Evolutionary conservation across 2,113 vertebrate genomes (phyloP).

Genomic region (Spheniscus mendiculus): DNA sequence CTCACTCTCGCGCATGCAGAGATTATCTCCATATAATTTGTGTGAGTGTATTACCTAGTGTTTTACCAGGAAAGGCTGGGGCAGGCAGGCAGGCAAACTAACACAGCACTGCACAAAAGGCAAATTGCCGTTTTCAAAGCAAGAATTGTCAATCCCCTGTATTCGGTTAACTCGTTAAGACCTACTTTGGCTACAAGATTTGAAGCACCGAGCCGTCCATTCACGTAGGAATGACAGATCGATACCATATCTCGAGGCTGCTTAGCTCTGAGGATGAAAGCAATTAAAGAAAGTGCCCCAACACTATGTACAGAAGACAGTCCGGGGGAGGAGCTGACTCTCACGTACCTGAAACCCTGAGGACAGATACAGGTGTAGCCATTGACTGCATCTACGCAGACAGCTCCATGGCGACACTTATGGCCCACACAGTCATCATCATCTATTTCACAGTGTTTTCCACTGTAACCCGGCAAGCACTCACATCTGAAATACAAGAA

Average conservation of each 20-base stretch:
- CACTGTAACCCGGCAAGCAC: conserved; percentile 91
- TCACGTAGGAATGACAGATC: rapidly evolving
- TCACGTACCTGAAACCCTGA: conserved; percentile 93
- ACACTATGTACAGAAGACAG: background rate
- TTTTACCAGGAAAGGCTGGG: background rate
- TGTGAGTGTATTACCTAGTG: background rate
- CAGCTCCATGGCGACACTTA: conserved; percentile 91
- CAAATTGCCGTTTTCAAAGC: background rate
- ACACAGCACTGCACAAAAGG: background rate
- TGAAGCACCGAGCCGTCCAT: background rate
- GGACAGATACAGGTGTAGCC: conserved; percentile 94
- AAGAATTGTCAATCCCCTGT: background rate
- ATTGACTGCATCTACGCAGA: conserved; percentile 90
- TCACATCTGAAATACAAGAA: conserved; percentile 83
- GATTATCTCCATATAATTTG: background rate
- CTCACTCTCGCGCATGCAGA: background rate
- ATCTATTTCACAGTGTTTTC: conserved; percentile 89
- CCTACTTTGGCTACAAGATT: background rate
- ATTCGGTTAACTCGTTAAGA: background rate
- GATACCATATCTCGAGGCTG: background rate
- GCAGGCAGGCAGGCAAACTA: background rate
- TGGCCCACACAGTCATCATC: conserved; percentile 90
- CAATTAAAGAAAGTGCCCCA: background rate
- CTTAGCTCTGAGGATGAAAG: background rate
- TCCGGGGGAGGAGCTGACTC: background rate